phyloP scores from a whole-genome alignment of 2,113 vertebrate species.

The Motacilla tschutschensis region DNA sequence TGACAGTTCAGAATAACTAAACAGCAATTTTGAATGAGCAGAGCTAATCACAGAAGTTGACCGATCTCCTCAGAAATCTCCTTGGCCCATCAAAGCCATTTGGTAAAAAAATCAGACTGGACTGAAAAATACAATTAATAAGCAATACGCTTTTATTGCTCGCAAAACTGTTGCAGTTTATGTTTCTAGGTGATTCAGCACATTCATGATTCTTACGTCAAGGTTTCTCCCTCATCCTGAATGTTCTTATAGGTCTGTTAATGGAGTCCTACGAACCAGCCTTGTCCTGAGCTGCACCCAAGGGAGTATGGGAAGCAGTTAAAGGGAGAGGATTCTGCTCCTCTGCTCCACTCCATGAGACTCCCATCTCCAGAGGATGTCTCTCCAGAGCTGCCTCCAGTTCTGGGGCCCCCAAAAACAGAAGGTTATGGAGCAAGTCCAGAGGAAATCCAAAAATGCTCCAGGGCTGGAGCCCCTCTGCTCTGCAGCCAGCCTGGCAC shows the following conservation, averaged over 20 bases:
- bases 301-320: neutral
- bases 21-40: constrained; percentile 52
- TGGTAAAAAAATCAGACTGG: constrained; percentile 14
- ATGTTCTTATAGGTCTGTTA: neutral
- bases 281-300: neutral
- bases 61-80: constrained; percentile 27
- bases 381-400: neutral
- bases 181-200: neutral
- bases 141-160: neutral
- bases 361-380: neutral
- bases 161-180: neutral
- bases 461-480: neutral
- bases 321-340: neutral
- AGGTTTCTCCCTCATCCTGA: neutral
- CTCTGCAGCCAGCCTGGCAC: neutral
- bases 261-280: neutral
- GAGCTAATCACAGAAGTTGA: constrained; percentile 41
- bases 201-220: neutral
- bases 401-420: fast-evolving
- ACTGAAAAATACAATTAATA: neutral
- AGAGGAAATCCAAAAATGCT: neutral
- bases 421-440: fast-evolving
- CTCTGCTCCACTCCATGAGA: neutral
- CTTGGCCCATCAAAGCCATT: constrained; percentile 6
- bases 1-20: constrained; percentile 62